These are phyloP conservation scores for Kryptolebias marmoratus DNA, from an alignment of 2,113 vertebrate species.

Conservation along the genomic window DNA sequence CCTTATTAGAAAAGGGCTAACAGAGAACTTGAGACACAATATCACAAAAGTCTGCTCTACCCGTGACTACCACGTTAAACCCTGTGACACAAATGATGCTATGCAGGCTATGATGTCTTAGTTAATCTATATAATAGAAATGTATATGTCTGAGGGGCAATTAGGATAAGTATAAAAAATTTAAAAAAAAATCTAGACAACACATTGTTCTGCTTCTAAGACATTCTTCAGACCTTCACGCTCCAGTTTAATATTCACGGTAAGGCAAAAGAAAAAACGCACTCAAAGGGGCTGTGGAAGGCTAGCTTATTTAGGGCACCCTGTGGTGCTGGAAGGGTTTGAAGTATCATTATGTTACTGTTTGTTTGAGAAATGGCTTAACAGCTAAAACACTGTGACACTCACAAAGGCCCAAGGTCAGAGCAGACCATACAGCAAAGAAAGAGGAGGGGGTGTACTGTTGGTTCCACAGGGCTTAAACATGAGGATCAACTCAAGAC, in stretches of 20 bases:
- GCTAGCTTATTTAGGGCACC: constrained; percentile 70
- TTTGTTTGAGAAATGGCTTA: constrained; percentile 80
- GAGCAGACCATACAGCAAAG: constrained; percentile 52
- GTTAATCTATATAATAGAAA: constrained; percentile 22
- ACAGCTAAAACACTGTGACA: constrained; percentile 76
- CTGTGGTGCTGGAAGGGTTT: constrained; percentile 75
- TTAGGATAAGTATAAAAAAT: background rate
- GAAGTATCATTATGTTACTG: constrained; percentile 83
- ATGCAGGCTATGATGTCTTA: constrained; percentile 35
- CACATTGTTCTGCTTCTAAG: constrained; percentile 46
- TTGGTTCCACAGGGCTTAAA: constrained; percentile 59
- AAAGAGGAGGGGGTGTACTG: constrained; percentile 33
- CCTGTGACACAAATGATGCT: constrained; percentile 42
- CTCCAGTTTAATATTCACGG: constrained; percentile 75
- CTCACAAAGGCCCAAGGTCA: constrained; percentile 74
- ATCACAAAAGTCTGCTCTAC: constrained; percentile 41
- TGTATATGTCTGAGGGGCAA: constrained; percentile 16
- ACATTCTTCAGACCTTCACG: constrained; percentile 55
- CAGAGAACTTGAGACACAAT: constrained; percentile 63
- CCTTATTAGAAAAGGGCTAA: constrained; percentile 69
- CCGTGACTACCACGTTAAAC: constrained; percentile 35
- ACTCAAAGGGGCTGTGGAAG: constrained; percentile 47
- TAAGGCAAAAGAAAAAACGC: constrained; percentile 54
- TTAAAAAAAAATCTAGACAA: constrained; percentile 35
- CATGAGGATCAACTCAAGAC: constrained; percentile 76